Evolutionary conservation across 2,888 invertebrate species (phyloP).

Genomic region (Rapana venosa): DNA sequence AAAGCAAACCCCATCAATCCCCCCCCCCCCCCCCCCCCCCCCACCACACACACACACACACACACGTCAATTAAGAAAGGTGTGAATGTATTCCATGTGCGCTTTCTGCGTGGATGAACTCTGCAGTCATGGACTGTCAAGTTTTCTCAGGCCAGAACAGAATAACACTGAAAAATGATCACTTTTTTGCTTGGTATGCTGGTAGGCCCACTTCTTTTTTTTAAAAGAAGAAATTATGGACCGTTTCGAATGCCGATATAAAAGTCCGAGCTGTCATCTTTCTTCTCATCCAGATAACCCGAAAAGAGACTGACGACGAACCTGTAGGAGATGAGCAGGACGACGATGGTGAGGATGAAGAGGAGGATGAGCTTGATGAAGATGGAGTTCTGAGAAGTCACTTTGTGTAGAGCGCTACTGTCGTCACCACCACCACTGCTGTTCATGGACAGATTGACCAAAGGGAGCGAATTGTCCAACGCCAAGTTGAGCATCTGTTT

Average conservation of each 20-base stretch:
- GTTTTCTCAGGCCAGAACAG: not conserved
- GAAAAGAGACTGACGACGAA: conserved; percentile 52
- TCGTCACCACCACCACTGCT: not conserved
- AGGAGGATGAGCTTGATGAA: conserved; percentile 48
- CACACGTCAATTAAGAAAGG: too few species aligned
- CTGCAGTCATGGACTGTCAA: not conserved
- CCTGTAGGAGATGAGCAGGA: conserved; percentile 48
- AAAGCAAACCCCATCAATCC: too few species aligned
- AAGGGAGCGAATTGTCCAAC: conserved; percentile 20
- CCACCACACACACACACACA: too few species aligned
- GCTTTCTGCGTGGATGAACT: too few species aligned
- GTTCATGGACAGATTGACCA: conserved; percentile 14
- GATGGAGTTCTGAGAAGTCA: conserved; percentile 21
- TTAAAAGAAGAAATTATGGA: not conserved
- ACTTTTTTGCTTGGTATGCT: too few species aligned
- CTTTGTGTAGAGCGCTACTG: not conserved
- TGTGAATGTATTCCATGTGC: too few species aligned
- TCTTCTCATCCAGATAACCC: conserved; percentile 51
- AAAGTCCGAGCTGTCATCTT: conserved; percentile 47
- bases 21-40: too few species aligned
- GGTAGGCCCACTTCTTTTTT: too few species aligned
- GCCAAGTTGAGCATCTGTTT: conserved; percentile 32
- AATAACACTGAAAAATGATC: not conserved
- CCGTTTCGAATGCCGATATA: conserved; percentile 37
- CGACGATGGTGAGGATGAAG: conserved; percentile 49